phyloP scores from a whole-genome alignment of 2,113 vertebrate genomes.

The Proterorhinus semilunaris region DNA sequence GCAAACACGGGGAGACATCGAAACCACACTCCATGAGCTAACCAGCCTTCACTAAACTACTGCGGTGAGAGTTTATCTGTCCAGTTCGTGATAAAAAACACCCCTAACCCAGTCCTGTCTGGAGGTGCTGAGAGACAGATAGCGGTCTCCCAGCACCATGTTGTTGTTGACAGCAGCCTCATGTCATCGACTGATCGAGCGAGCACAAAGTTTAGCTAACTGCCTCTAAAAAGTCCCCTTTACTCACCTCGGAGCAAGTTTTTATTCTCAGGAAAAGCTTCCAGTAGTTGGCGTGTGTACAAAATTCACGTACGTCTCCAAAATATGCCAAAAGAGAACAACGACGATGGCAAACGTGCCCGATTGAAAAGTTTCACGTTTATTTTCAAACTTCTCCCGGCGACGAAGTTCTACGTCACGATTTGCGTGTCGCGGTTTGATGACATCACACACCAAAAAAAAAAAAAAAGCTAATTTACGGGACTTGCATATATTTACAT shows the following conservation, averaged over 20 bases:
- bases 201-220: slow-evolving; percentile 22
- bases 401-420: slow-evolving; percentile 35
- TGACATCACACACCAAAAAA: slow-evolving; percentile 54
- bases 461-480: rapidly evolving
- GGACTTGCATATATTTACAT: slow-evolving; percentile 35
- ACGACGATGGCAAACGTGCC: not conserved
- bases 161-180: slow-evolving; percentile 40
- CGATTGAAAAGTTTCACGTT: slow-evolving; percentile 49
- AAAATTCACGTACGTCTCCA: no score
- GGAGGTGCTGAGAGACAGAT: not conserved
- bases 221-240: not conserved
- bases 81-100: not conserved
- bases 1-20: slow-evolving; percentile 8
- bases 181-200: slow-evolving; percentile 19
- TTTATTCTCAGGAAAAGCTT: not conserved
- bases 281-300: rapidly evolving
- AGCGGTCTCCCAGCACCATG: not conserved
- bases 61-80: not conserved
- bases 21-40: not conserved
- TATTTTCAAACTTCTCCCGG: slow-evolving; percentile 70
- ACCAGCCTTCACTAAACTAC: not conserved
- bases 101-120: not conserved
- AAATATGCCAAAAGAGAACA: rapidly evolving
- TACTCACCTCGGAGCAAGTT: slow-evolving; percentile 15
- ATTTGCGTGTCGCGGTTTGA: slow-evolving; percentile 16